Base-by-base conservation (phyloP, 2,888 invertebrate species). In the Epistrophella euchroma region DNA sequence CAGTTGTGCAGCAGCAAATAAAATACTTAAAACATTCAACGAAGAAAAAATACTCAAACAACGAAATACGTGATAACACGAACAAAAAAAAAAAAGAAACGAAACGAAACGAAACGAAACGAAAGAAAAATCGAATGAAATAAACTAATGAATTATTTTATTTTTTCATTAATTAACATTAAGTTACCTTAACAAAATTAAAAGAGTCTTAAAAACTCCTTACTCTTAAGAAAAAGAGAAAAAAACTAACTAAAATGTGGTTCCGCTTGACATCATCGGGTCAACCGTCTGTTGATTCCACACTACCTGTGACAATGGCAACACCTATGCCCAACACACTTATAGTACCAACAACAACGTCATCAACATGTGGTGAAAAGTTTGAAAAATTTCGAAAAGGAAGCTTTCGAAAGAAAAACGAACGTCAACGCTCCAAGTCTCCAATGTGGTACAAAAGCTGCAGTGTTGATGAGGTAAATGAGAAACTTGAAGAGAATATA, bases 361-460 rank as follows among this genome's bases (percentile, higher is more conserved):
- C 62, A 7, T 50, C 56, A 15, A 43, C 83, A 13, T 37, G 72
- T 74, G 77, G 62, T 64, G 80, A 77, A 60, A 85, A 89, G 35
- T 76, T 79, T 28, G 89, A 89, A 52, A 88, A 88, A 15, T 88
- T 88, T 58, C 86, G 89, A 10, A 88, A 88, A 22, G 87, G 89
- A 58, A 89, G 88, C 76, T 88, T 89, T 62, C 88, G 87, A 28
- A 88, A 87, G 60, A 87, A 75, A 60, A 78, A 71, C 40, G 66
- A 83, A 11, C 79, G 87, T 15, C 88, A 88, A 55, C 89, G 90
- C 56, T 88, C 90, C 47, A 89, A 90, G 89, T 89, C 90, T 72
- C 89, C 90, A 60, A 87, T 88, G 32, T 75, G 79, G 87, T 71
- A 88, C 32, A 80, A 84, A 80, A 87, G 73, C 60, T 82, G 58